Evolutionary conservation across 2,888 invertebrate species (phyloP).

Genomic region (Meiosimyza platycephala): DNA sequence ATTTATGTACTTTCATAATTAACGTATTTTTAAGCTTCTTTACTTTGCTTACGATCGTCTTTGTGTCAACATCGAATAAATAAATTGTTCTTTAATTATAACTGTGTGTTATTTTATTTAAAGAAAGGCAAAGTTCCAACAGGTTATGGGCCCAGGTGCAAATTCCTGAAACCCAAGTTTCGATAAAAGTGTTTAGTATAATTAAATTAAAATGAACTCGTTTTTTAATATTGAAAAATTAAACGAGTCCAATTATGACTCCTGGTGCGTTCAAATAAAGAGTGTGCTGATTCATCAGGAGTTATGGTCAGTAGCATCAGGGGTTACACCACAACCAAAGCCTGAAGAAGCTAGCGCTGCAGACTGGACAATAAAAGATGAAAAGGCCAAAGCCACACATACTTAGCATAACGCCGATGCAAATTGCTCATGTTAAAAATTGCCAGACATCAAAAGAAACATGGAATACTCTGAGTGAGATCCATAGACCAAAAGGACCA

Average conservation of each 20-base stretch:
- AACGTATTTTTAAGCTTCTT: too few relatives aligned
- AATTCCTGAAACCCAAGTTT: slow-evolving; percentile 3
- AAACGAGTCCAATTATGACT: slow-evolving; percentile 39
- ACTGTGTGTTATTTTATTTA: too few relatives aligned
- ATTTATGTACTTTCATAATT: too few relatives aligned
- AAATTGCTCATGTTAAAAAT: slow-evolving; percentile 33
- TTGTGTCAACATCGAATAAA: too few relatives aligned
- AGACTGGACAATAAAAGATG: slow-evolving; percentile 15
- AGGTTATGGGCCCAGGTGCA: slow-evolving; percentile 43
- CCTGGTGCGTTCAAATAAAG: slow-evolving; percentile 38
- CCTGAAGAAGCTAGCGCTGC: not conserved
- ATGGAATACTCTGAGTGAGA: slow-evolving; percentile 32
- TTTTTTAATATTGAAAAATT: slow-evolving; percentile 40
- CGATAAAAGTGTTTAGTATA: not conserved
- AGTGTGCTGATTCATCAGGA: slow-evolving; percentile 40
- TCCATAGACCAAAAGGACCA: slow-evolving; percentile 39
- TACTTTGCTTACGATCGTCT: too few relatives aligned
- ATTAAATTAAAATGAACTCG: slow-evolving; percentile 25
- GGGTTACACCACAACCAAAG: not conserved
- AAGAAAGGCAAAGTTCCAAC: not conserved
- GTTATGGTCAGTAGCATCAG: slow-evolving; percentile 32
- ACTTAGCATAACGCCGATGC: slow-evolving; percentile 31
- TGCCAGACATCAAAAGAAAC: slow-evolving; percentile 34
- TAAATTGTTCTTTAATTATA: too few relatives aligned
- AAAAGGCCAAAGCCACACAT: slow-evolving; percentile 36